Percentiles rank a stretch among this genome's conserved stretches.
phyloP scores from a whole-genome alignment of 2,888 invertebrate genomes.

The Galeopsomyia nigrocyanea region DNA sequence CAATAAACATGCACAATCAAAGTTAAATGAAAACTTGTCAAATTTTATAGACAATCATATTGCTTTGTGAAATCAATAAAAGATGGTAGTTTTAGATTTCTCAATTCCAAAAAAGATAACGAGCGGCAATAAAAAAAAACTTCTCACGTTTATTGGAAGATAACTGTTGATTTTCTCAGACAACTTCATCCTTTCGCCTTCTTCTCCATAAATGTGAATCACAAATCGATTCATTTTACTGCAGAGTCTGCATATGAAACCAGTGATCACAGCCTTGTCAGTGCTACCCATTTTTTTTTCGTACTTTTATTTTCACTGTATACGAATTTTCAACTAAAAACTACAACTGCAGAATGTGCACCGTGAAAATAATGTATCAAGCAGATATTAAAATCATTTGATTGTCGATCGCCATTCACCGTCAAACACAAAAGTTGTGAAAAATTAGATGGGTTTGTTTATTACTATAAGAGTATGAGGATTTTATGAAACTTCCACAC shows the following conservation, averaged over 20 bases:
- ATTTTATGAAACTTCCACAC: neutral
- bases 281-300: conserved; percentile 81
- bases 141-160: conserved; percentile 81
- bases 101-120: conserved; percentile 3
- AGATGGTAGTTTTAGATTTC: too few species aligned
- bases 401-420: conserved; percentile 18
- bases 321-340: conserved; percentile 1
- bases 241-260: conserved; percentile 88
- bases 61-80: too few species aligned
- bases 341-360: neutral
- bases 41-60: too few species aligned
- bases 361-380: neutral
- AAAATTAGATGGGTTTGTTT: conserved; percentile 40
- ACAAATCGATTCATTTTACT: conserved; percentile 89
- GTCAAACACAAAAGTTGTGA: conserved; percentile 37
- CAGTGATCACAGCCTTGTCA: conserved; percentile 84
- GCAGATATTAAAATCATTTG: conserved; percentile 10
- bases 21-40: too few species aligned
- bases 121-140: neutral
- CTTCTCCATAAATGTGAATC: conserved; percentile 86
- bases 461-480: conserved; percentile 12
- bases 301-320: conserved; percentile 4
- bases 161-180: conserved; percentile 86
- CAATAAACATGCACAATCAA: too few species aligned
- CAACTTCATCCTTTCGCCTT: conserved; percentile 81